Percentiles rank a stretch among this genome's conserved stretches.
Evolutionary conservation across 2,888 invertebrate genomes (phyloP).

Genomic region (Plutella xylostella): DNA sequence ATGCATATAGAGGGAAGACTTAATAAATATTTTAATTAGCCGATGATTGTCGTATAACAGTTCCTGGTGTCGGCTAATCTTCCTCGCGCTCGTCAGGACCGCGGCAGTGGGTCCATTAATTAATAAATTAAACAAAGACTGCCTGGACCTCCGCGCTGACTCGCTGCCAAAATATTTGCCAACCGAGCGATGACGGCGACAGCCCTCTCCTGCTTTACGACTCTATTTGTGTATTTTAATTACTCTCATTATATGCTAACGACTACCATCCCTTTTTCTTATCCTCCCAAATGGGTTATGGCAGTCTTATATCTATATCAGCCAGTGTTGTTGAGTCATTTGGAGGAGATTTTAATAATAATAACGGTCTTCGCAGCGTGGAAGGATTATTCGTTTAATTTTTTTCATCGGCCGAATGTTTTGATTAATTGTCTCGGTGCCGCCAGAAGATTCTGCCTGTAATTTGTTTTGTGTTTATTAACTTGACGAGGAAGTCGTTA

Average conservation of each 20-base stretch:
- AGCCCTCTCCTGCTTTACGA: constrained; percentile 72
- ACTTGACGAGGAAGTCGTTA: constrained; percentile 60
- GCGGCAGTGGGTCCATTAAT: constrained; percentile 60
- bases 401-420: constrained; percentile 40
- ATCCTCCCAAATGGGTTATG: constrained; percentile 68
- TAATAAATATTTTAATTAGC: no score
- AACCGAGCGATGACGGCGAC: constrained; percentile 62
- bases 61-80: neutral
- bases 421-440: constrained; percentile 59
- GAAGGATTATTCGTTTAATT: constrained; percentile 45
- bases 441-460: constrained; percentile 42
- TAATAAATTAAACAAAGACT: constrained; percentile 66
- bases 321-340: constrained; percentile 51
- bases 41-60: no score
- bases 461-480: constrained; percentile 63
- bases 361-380: constrained; percentile 37
- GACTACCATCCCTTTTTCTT: constrained; percentile 71
- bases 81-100: constrained; percentile 30
- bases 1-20: no score
- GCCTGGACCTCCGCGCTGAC: constrained; percentile 57
- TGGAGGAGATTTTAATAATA: constrained; percentile 61
- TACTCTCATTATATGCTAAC: constrained; percentile 77
- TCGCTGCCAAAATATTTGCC: constrained; percentile 65
- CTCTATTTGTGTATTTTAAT: constrained; percentile 80
- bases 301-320: constrained; percentile 62